Evolutionary conservation across 1,140 invertebrate genomes (phyloP).

Genomic region (Bombus fervidus): DNA sequence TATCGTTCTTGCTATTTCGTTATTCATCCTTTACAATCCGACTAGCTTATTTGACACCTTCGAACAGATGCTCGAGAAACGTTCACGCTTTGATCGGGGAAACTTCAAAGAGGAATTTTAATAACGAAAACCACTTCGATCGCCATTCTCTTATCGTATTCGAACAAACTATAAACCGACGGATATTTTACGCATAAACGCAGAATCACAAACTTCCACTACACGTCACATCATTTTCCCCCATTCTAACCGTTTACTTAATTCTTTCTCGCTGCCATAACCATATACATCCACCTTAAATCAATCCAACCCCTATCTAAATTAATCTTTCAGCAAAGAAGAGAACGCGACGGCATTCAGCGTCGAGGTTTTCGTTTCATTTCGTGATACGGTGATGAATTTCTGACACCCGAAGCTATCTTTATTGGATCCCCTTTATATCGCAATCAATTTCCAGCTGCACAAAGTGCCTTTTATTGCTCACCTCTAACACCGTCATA

Average conservation of each 20-base stretch:
- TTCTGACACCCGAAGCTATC: constrained; percentile 1
- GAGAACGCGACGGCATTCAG: too few species aligned
- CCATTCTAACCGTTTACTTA: background rate
- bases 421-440: constrained; percentile 21
- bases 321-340: background rate
- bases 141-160: background rate
- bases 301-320: constrained; percentile 4
- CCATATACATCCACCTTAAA: background rate
- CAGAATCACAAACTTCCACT: background rate
- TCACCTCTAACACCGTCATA: constrained; percentile 28
- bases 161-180: background rate
- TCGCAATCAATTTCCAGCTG: background rate
- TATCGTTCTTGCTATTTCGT: background rate
- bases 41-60: background rate
- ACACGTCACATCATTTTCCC: background rate
- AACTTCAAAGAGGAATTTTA: background rate
- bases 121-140: background rate
- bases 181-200: background rate
- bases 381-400: background rate
- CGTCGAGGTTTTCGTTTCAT: background rate
- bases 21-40: background rate
- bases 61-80: background rate
- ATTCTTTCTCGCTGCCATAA: background rate
- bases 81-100: background rate
- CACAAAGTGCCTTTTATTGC: constrained; percentile 32